These are phyloP conservation scores for Saturnia japonica DNA, from an alignment of 2,888 invertebrate species.

Conservation along the genomic window DNA sequence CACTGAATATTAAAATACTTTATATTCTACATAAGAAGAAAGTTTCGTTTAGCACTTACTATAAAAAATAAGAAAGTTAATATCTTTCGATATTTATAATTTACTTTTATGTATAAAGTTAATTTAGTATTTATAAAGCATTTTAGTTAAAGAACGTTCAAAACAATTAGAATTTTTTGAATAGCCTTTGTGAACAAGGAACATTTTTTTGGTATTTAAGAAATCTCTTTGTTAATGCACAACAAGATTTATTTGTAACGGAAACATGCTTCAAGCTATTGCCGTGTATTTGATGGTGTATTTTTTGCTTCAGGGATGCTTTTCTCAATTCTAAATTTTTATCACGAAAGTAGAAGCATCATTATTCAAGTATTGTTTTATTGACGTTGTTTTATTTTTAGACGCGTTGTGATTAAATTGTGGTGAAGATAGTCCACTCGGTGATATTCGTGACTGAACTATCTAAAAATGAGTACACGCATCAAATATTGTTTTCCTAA, in stretches of 20 bases:
- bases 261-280: not conserved
- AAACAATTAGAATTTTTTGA: not conserved
- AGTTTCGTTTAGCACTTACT: too few relatives aligned
- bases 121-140: not conserved
- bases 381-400: not conserved
- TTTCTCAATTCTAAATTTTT: conserved; percentile 15
- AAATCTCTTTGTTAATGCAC: conserved; percentile 31
- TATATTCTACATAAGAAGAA: too few relatives aligned
- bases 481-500: too few relatives aligned
- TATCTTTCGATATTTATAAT: too few relatives aligned
- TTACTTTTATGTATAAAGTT: not conserved
- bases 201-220: conserved; percentile 33
- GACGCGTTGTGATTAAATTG: too few relatives aligned
- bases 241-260: conserved; percentile 27
- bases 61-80: too few relatives aligned
- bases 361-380: not conserved
- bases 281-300: conserved; percentile 12
- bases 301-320: conserved; percentile 9
- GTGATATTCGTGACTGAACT: too few relatives aligned
- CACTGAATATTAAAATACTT: not conserved
- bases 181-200: conserved; percentile 32
- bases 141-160: not conserved
- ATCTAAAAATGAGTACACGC: too few relatives aligned
- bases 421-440: too few relatives aligned
- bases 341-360: not conserved